Conservation (phyloP, 1,140 invertebrate genomes). For the Cyrtorhinus lividipennis region DNA sequence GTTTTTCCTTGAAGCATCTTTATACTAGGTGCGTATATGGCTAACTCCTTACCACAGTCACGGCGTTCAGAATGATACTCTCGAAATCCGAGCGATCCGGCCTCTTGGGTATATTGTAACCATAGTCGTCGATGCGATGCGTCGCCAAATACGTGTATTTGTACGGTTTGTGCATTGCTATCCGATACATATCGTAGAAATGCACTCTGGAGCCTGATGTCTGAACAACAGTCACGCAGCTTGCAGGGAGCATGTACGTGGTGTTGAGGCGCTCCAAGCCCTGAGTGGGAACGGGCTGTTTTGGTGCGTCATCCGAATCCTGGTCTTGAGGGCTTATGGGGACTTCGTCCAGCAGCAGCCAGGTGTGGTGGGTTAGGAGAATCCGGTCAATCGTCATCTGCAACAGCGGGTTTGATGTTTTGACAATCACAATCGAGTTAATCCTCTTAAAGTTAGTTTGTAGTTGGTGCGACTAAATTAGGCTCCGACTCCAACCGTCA, state of each 20-base stretch:
- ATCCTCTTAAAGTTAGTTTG: too few relatives aligned
- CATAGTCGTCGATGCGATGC: background rate
- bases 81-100: slow-evolving; percentile 10
- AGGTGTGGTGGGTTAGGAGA: background rate
- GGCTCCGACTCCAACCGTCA: too few relatives aligned
- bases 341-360: slow-evolving; percentile 5
- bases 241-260: slow-evolving; percentile 10
- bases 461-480: too few relatives aligned
- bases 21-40: too few relatives aligned
- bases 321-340: background rate
- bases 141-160: background rate
- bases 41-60: background rate
- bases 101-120: background rate
- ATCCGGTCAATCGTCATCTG: slow-evolving; percentile 4
- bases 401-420: too few relatives aligned
- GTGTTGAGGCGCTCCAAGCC: background rate
- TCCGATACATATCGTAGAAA: slow-evolving; percentile 13
- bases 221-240: slow-evolving; percentile 9
- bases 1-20: too few relatives aligned
- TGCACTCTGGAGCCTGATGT: background rate
- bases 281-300: background rate
- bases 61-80: background rate
- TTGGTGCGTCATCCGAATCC: background rate
- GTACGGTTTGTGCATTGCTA: background rate
- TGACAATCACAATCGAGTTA: too few relatives aligned